Conservation (phyloP, 2,888 invertebrate genomes). For the Ypsolopha sequella region DNA sequence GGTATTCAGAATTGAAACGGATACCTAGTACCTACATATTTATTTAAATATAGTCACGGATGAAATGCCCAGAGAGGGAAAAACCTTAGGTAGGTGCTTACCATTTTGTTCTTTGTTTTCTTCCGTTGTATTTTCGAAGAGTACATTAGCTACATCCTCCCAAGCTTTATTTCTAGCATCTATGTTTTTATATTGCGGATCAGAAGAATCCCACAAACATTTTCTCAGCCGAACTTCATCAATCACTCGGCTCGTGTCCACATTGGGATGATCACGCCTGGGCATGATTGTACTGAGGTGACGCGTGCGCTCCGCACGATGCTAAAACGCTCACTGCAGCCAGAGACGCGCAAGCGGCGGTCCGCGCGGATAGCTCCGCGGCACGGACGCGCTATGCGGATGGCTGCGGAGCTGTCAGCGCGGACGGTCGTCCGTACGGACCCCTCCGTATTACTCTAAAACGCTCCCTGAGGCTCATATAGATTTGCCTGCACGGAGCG, state of each 20-base stretch:
- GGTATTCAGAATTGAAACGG: no score
- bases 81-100: not conserved
- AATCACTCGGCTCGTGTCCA: conserved; percentile 3
- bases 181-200: conserved; percentile 1
- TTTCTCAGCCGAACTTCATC: conserved; percentile 2
- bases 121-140: conserved; percentile 1
- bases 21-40: no score
- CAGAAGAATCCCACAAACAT: not conserved
- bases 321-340: conserved; percentile 13
- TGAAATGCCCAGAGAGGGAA: no score
- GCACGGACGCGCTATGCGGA: not conserved
- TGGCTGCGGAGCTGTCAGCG: conserved; percentile 1
- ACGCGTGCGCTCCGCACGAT: conserved; percentile 11
- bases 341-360: conserved; percentile 12
- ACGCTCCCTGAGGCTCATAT: conserved; percentile 8
- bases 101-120: not conserved
- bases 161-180: conserved; percentile 4
- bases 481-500: conserved; percentile 7
- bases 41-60: no score
- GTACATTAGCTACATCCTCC: conserved; percentile 1
- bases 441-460: conserved; percentile 9
- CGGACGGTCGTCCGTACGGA: not conserved
- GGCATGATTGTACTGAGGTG: conserved; percentile 12
- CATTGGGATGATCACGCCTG: conserved; percentile 7
- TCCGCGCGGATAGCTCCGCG: conserved; percentile 12